phyloP scores from a whole-genome alignment of 1,140 invertebrate species.

The Drosophila lini region DNA sequence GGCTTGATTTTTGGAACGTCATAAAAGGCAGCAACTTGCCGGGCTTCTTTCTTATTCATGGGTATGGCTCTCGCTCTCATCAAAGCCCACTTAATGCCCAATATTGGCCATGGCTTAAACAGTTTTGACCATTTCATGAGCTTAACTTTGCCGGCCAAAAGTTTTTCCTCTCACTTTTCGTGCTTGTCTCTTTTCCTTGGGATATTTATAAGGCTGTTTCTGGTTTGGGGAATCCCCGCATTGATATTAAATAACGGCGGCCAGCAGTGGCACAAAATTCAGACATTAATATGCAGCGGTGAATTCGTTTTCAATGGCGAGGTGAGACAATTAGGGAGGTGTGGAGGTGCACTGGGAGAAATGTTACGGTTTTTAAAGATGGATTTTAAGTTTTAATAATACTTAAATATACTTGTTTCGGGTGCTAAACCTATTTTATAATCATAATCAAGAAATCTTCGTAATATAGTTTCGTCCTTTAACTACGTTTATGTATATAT shows the following conservation, averaged over 20 bases:
- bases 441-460: no score
- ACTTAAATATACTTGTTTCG: neutral
- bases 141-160: slow-evolving; percentile 30
- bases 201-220: slow-evolving; percentile 48
- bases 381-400: neutral
- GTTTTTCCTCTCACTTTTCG: slow-evolving; percentile 11
- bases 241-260: slow-evolving; percentile 64
- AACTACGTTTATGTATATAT: no score
- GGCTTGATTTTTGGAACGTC: slow-evolving; percentile 68
- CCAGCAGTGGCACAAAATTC: slow-evolving; percentile 29
- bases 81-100: slow-evolving; percentile 79
- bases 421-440: neutral
- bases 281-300: slow-evolving; percentile 69
- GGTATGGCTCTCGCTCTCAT: slow-evolving; percentile 58
- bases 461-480: no score
- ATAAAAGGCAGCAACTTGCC: slow-evolving; percentile 38
- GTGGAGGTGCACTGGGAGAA: neutral
- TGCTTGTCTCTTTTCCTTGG: slow-evolving; percentile 1
- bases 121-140: slow-evolving; percentile 67
- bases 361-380: neutral
- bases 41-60: slow-evolving; percentile 75
- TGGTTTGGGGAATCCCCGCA: slow-evolving; percentile 58
- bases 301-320: slow-evolving; percentile 46
- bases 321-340: slow-evolving; percentile 54
- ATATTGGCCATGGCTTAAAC: slow-evolving; percentile 73